phyloP scores from a whole-genome alignment of 2,888 invertebrate genomes.

The Ypsolopha sequella region DNA sequence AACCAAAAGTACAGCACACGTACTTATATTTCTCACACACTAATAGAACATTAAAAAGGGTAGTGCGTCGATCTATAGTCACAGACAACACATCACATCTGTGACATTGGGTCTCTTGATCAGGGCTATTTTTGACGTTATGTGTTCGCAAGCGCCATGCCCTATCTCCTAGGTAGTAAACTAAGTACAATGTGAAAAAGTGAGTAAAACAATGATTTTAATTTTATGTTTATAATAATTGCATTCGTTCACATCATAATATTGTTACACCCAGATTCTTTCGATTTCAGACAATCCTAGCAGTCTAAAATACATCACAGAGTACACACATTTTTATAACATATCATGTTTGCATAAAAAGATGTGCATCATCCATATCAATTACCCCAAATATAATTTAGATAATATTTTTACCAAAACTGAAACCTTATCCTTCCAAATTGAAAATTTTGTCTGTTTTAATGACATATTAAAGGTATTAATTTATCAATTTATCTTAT shows the following conservation, averaged over 20 bases:
- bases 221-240: conserved; percentile 51
- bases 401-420: not conserved
- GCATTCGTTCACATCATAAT: conserved; percentile 58
- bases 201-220: conserved; percentile 24
- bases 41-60: no score
- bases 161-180: no score
- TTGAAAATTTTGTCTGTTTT: no score
- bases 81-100: no score
- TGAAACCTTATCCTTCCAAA: not conserved
- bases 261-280: conserved; percentile 55
- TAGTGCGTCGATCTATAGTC: no score
- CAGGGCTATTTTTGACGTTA: no score
- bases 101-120: no score
- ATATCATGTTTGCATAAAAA: conserved; percentile 5
- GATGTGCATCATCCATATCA: conserved; percentile 2
- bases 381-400: not conserved
- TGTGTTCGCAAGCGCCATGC: no score
- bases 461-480: not conserved
- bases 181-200: not conserved
- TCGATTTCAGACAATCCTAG: conserved; percentile 41
- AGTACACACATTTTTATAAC: conserved; percentile 8
- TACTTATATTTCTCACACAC: no score
- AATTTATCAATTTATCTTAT: not conserved
- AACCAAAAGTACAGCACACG: no score
- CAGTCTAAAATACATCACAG: conserved; percentile 29